Percentiles rank a stretch among this genome's conserved stretches.
phyloP scores from a whole-genome alignment of 2,113 vertebrate species.

The Calidris pugnax region DNA sequence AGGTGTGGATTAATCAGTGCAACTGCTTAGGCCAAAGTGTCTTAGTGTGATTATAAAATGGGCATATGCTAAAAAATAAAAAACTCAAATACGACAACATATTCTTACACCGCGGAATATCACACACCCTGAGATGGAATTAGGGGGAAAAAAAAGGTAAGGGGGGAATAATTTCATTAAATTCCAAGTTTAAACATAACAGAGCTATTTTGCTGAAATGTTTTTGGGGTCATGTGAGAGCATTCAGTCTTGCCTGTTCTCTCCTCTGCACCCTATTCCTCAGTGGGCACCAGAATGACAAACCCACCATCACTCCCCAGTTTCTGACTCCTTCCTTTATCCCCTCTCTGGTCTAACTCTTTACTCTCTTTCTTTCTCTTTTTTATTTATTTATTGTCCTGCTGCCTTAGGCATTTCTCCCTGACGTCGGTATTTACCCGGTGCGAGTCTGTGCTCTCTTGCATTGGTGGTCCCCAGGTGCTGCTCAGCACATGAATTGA shows the following conservation, averaged over 20 bases:
- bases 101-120: background rate
- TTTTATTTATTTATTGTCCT: background rate
- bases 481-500: background rate
- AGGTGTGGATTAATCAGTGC: conserved; percentile 72
- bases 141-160: background rate
- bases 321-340: background rate
- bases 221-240: background rate
- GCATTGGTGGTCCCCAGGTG: background rate
- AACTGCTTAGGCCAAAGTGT: conserved; percentile 41
- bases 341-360: background rate
- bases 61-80: conserved; percentile 25
- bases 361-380: background rate
- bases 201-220: background rate
- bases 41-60: conserved; percentile 54
- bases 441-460: background rate
- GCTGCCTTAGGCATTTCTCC: background rate
- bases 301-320: background rate
- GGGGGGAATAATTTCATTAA: background rate
- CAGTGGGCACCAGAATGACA: accelerated
- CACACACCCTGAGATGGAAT: background rate
- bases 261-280: background rate
- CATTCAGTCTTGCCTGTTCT: background rate
- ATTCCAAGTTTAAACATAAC: background rate
- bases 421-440: accelerated
- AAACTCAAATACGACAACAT: background rate